phyloP scores from a whole-genome alignment of 2,797 vertebrate species.

The Falco concolor region DNA sequence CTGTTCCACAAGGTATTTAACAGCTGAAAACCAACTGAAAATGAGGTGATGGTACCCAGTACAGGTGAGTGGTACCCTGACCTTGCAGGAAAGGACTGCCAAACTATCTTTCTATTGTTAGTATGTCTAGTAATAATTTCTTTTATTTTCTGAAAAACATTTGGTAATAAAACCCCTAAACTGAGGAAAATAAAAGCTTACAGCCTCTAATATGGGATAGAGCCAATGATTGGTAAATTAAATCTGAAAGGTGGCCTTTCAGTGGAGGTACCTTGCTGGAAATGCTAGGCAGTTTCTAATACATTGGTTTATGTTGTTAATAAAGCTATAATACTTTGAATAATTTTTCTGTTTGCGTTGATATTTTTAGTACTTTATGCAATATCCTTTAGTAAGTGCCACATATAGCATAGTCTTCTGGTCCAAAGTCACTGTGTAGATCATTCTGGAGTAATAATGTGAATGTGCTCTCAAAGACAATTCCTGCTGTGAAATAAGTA shows the following conservation, averaged over 20 bases:
- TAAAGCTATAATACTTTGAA: neutral
- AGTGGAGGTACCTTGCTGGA: neutral
- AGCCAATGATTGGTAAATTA: neutral
- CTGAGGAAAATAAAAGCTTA: neutral
- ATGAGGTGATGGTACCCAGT: neutral
- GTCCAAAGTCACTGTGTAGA: constrained; percentile 50
- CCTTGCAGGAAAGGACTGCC: neutral
- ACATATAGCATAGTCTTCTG: constrained; percentile 22
- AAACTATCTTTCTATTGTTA: neutral
- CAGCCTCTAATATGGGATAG: neutral
- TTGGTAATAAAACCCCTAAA: neutral
- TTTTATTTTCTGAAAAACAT: neutral
- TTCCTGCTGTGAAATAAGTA: constrained; percentile 70
- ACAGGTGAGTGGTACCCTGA: neutral
- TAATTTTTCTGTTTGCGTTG: neutral
- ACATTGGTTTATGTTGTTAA: neutral
- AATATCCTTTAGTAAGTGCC: neutral
- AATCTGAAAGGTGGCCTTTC: neutral
- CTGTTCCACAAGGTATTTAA: neutral
- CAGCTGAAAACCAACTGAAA: neutral
- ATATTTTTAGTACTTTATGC: neutral
- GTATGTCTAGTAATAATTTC: neutral
- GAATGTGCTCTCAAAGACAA: constrained; percentile 66
- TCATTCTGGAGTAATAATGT: constrained; percentile 66
- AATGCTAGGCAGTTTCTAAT: neutral